Base-by-base conservation (phyloP, 2,888 invertebrate genomes). In the Polymixis lichenea region DNA sequence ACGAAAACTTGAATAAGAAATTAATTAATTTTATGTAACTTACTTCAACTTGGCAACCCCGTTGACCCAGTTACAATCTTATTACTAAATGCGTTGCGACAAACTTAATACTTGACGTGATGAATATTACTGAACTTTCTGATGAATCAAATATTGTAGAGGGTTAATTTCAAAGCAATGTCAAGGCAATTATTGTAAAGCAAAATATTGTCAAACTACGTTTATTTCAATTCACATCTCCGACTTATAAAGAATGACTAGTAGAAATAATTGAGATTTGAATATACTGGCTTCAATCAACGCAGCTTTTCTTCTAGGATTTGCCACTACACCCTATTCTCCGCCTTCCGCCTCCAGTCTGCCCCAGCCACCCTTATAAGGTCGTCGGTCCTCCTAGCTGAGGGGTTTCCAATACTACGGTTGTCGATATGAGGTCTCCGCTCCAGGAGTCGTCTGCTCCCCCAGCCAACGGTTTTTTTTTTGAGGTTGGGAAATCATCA, bases 31-130 rank as follows among this genome's bases (percentile, higher is more conserved):
- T 69, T 69, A 69, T 70, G 49, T 78, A 83, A 78, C 49, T 82
- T 67, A 62, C 32, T 78, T 76, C 49, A 49, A 80, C 80, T 75
- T 81, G 62, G 60, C 69, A 72, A 56, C 56, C 38, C 56, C 49
- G 69, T 82, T 85, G 72, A 85, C 82, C 82, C 60, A 76, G 58
- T 86, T 83, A 67, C 61, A 76, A 85, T 70, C 58, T 85, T 81
- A 85, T 66, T 85, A 81, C 71, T 65, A 22, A 77, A 62, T 66
- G 62, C 71, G 71, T 75, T 77, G 68, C 65, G 78, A 72, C 70
- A 53, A 72, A 72, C 56, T 75, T 70, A 66, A 74, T 61, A 60
- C 51, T 70, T 32, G 22, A n/a, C 43, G 28, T 49, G 49, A 74
- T 80, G 68, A 75, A 80, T 74, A 80, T 81, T 81, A 60, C 55